phyloP scores from a whole-genome alignment of 2,797 vertebrate species.

The Coracias cyanogaster region DNA sequence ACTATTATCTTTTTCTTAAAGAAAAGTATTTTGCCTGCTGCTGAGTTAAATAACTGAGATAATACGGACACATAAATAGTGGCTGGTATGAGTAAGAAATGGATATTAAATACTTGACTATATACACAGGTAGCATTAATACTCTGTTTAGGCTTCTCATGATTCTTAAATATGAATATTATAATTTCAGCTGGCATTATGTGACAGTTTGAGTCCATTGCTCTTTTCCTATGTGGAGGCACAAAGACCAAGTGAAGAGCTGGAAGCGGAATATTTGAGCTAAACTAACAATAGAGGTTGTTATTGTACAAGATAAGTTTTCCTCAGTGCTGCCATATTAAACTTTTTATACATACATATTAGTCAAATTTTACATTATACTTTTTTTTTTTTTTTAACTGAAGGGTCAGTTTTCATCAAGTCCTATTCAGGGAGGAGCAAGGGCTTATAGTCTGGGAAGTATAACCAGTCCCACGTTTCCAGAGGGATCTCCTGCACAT shows the following conservation, averaged over 20 bases:
- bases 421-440: conserved; percentile 89
- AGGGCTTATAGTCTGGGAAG: conserved; percentile 92
- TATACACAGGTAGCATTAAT: background rate
- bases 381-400: background rate
- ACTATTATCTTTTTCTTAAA: background rate
- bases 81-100: background rate
- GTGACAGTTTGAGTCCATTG: background rate
- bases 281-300: background rate
- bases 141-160: background rate
- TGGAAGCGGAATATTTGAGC: background rate
- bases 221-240: background rate
- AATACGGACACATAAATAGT: background rate
- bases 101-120: background rate
- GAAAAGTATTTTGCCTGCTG: background rate
- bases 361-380: background rate
- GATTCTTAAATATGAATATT: background rate
- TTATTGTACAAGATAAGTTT: background rate
- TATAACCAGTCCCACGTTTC: conserved; percentile 85
- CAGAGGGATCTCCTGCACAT: conserved; percentile 82
- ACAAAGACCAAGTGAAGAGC: background rate
- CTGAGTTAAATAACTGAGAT: background rate
- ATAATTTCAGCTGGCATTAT: background rate
- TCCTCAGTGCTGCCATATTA: background rate
- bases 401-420: conserved; percentile 96
- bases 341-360: background rate